Evolutionary conservation across 2,113 vertebrate species (phyloP), one percentile per base, ranked within the genome.

Genomic region (Myotis davidii): DNA sequence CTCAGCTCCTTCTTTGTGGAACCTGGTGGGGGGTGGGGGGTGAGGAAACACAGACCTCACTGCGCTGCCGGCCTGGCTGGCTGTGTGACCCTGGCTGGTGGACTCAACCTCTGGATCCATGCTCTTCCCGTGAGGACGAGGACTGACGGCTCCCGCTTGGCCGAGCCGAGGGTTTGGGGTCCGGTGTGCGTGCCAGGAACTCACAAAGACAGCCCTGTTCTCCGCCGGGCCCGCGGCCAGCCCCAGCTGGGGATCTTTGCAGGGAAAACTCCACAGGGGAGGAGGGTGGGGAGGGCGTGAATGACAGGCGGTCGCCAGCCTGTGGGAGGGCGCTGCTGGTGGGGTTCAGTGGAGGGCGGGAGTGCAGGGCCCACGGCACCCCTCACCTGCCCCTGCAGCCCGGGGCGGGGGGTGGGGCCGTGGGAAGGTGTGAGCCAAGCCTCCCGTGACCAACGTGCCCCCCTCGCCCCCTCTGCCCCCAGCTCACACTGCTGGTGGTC

Each of bases 401-500:
- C 1, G 27, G n/a, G 42, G 18, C 4, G 0, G 1, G 88, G 20
- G 39, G 2, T 9, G 20, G 45, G 13, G 37, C 50, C 5, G 12
- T 2, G 29, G 67, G 16, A 3, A 11, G 20, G 3, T 34, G 70
- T 52, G 54, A 85, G 42, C 48, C 73, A 12, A 52, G 77, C 48
- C 65, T 14, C 64, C 7, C 0, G 0, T 20, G 56, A 74, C 67
- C 37, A 7, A 7, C 1, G 4, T 9, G 39, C 39, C 42, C 21
- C 45, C 1, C 2, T n/a, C 4, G 13, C 18, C 34, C 69, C 69
- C 13, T 39, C 29, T 21, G 13, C 37, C 59, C 32, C 11, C 98
- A 99, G 99, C 97, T 99, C 87, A 99, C 99, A 0, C 98, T 99
- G 42, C 98, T 99, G 54, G 98, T 99, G 78, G 98, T 99, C 42